Evolutionary conservation across 2,888 invertebrate species (phyloP).

Genomic region (Diarsia rubi): DNA sequence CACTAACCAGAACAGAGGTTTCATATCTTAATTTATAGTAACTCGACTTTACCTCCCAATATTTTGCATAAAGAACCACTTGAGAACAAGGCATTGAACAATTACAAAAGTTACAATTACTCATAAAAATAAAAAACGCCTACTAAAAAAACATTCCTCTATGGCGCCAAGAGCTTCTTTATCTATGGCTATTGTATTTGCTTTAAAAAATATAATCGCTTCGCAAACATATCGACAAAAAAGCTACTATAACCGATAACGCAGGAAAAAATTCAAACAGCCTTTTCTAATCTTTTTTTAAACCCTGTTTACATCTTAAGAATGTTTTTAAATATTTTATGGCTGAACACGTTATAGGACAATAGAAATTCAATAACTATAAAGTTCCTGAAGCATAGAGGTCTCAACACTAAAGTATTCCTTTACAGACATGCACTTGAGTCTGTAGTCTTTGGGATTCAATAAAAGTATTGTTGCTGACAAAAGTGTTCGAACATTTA

Average conservation of each 20-base stretch:
- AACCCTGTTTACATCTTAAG: conserved; percentile 37
- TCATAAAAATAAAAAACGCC: neutral
- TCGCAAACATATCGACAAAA: conserved; percentile 58
- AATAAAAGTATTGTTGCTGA: conserved; percentile 36
- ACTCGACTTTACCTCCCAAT: too few relatives aligned
- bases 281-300: conserved; percentile 3
- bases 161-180: conserved; percentile 56
- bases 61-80: conserved; percentile 13
- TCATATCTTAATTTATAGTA: too few relatives aligned
- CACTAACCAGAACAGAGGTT: conserved; percentile 13
- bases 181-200: conserved; percentile 36
- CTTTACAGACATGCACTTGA: conserved; percentile 51
- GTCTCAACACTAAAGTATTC: conserved; percentile 40
- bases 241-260: conserved; percentile 47
- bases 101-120: conserved; percentile 24
- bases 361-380: conserved; percentile 58
- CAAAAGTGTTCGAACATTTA: conserved; percentile 25
- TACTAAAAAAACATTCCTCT: conserved; percentile 33
- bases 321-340: conserved; percentile 58
- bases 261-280: conserved; percentile 16
- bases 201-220: conserved; percentile 49
- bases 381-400: conserved; percentile 56
- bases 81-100: conserved; percentile 5
- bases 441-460: conserved; percentile 43
- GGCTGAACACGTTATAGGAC: conserved; percentile 37